phyloP scores from a whole-genome alignment of 2,113 vertebrate genomes.

The Sceloporus undulatus region DNA sequence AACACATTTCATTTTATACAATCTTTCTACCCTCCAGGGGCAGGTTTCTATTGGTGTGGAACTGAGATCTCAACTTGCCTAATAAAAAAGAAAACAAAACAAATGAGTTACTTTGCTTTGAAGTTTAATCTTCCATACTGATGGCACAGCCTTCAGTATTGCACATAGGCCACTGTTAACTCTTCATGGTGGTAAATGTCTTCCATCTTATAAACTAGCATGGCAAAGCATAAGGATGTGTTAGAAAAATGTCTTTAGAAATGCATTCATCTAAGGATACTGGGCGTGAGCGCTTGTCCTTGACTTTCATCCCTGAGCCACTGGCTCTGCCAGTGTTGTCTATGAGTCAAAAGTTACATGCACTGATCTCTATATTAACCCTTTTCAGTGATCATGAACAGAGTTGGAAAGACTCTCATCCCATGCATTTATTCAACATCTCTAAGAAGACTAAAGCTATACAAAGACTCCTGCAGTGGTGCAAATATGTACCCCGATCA shows the following conservation, averaged over 20 bases:
- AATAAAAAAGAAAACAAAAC: slow-evolving; percentile 56
- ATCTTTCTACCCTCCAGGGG: slow-evolving; percentile 68
- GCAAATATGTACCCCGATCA: too few species aligned
- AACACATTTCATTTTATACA: slow-evolving; percentile 74
- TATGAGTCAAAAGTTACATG: not conserved
- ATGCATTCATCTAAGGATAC: slow-evolving; percentile 34
- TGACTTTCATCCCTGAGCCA: not conserved
- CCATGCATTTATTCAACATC: not conserved
- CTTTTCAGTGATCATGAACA: not conserved
- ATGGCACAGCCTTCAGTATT: slow-evolving; percentile 22
- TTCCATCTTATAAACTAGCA: slow-evolving; percentile 46
- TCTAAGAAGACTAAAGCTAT: not conserved
- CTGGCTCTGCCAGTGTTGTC: not conserved
- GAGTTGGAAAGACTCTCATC: too few species aligned
- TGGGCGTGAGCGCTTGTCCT: not conserved
- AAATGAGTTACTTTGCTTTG: slow-evolving; percentile 53
- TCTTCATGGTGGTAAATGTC: slow-evolving; percentile 3
- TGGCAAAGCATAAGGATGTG: slow-evolving; percentile 47
- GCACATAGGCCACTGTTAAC: not conserved
- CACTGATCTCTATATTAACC: not conserved
- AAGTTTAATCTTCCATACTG: slow-evolving; percentile 58
- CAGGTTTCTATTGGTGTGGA: slow-evolving; percentile 63
- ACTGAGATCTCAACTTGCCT: slow-evolving; percentile 59
- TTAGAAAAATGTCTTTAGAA: slow-evolving; percentile 46
- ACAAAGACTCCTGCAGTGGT: too few species aligned